A percentile compares a stretch with the other conserved stretches of the same genome.
Conservation (phyloP, 1,140 invertebrate genomes). For the Laupala kohalensis region DNA sequence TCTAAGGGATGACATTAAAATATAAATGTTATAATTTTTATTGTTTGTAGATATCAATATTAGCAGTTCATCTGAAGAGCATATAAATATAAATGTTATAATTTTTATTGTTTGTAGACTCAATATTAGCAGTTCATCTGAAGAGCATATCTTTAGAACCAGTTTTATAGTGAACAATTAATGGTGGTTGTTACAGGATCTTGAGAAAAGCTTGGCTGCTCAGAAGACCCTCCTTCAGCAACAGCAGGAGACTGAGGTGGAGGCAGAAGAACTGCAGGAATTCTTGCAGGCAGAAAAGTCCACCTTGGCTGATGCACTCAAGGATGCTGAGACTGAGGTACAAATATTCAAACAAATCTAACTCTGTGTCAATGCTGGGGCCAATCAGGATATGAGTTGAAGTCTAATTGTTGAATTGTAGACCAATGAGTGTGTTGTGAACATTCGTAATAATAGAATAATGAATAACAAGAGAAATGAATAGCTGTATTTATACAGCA, state of each 20-base stretch:
- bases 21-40: background rate
- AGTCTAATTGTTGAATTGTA: background rate
- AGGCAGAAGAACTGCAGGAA: slow-evolving; percentile 58
- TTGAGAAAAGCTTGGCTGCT: slow-evolving; percentile 48
- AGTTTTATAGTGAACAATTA: background rate
- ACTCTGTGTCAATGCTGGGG: background rate
- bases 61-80: background rate
- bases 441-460: too few relatives aligned
- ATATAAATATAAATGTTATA: background rate
- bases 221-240: slow-evolving; percentile 53
- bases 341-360: background rate
- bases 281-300: slow-evolving; percentile 65
- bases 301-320: slow-evolving; percentile 53
- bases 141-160: background rate
- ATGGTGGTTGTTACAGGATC: slow-evolving; percentile 33
- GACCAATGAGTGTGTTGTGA: background rate
- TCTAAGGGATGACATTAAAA: background rate
- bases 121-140: background rate
- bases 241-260: slow-evolving; percentile 51
- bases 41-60: background rate
- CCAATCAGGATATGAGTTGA: background rate
- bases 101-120: background rate
- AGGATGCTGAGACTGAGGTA: slow-evolving; percentile 57
- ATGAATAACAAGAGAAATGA: too few relatives aligned
- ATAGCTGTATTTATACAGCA: too few relatives aligned